These are phyloP conservation scores for Cantharis rufa DNA, from an alignment of 2,888 invertebrate genomes.

Conservation along the genomic window DNA sequence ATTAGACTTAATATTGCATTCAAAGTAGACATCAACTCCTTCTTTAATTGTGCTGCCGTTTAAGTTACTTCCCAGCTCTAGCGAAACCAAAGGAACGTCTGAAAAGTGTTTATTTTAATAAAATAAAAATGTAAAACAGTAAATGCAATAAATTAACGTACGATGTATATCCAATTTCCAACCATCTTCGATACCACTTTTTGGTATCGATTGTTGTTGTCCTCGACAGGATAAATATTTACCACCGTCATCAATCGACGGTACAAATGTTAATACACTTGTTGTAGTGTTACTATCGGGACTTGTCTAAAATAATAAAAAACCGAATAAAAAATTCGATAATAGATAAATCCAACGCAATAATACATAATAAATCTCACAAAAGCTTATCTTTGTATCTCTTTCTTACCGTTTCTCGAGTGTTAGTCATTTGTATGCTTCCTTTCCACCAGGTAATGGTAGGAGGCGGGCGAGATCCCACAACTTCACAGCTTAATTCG, in stretches of 20 bases:
- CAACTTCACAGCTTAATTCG: constrained; percentile 73
- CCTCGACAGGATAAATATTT: constrained; percentile 77
- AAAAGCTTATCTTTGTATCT: background rate
- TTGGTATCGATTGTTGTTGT: constrained; percentile 74
- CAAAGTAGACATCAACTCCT: constrained; percentile 88
- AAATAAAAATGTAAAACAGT: background rate
- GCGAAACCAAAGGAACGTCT: constrained; percentile 83
- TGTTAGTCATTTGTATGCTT: constrained; percentile 67
- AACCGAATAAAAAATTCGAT: background rate
- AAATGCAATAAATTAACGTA: constrained; percentile 61
- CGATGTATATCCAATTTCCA: constrained; percentile 85
- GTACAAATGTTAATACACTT: constrained; percentile 76
- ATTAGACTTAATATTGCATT: constrained; percentile 87
- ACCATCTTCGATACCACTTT: constrained; percentile 76
- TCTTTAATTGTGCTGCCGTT: constrained; percentile 81
- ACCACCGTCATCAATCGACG: constrained; percentile 80
- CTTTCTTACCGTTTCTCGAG: constrained; percentile 67
- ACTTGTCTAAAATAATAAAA: constrained; percentile 56
- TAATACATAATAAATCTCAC: background rate
- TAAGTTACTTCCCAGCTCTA: constrained; percentile 81
- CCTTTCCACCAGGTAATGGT: constrained; percentile 80
- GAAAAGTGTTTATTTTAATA: constrained; percentile 48
- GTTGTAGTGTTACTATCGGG: constrained; percentile 77
- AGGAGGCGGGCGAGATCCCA: constrained; percentile 77
- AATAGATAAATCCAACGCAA: background rate